phyloP scores from a whole-genome alignment of 2,113 vertebrate species.

The Caretta caretta region DNA sequence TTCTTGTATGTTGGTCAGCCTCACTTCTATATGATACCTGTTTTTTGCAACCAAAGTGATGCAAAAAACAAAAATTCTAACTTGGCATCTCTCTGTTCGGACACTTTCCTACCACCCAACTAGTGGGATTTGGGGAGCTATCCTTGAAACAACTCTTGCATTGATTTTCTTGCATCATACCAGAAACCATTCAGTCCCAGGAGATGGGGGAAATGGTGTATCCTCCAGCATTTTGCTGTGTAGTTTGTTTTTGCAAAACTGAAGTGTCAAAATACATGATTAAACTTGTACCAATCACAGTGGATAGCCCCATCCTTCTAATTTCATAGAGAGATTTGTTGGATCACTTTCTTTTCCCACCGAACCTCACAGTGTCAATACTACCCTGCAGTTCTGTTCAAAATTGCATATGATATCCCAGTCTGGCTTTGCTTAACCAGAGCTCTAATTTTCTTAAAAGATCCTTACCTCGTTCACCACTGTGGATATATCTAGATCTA shows the following conservation, averaged over 20 bases:
- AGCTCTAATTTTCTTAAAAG: conserved; percentile 14
- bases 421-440: not conserved
- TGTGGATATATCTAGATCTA: not conserved
- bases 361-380: not conserved
- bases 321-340: not conserved
- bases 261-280: not conserved
- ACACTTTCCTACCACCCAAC: not conserved
- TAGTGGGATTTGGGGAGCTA: not conserved
- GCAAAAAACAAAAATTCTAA: not conserved
- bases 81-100: not conserved
- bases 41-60: not conserved
- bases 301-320: not conserved
- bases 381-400: not conserved
- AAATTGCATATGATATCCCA: not conserved
- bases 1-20: accelerated
- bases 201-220: not conserved
- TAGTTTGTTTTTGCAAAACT: not conserved
- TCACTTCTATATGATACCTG: not conserved
- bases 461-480: not conserved
- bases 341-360: not conserved
- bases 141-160: conserved; percentile 8
- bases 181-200: not conserved
- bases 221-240: not conserved
- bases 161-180: not conserved
- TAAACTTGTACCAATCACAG: not conserved